Percentiles rank a stretch among this genome's conserved stretches.
Evolutionary conservation across 2,888 invertebrate species (phyloP).

Genomic region (Tiphia femorata): DNA sequence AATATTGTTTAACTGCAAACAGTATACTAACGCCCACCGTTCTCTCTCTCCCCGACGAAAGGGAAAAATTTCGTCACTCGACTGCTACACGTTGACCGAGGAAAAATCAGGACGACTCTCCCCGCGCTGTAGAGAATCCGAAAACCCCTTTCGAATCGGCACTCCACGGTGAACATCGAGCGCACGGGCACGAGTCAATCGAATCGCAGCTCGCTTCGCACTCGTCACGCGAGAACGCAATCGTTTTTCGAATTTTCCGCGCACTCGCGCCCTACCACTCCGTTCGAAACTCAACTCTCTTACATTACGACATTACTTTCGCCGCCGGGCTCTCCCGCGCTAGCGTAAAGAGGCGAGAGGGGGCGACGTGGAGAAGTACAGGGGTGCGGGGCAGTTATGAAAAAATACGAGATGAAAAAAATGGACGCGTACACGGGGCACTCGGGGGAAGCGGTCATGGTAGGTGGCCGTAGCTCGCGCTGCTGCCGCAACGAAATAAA

Average conservation of each 20-base stretch:
- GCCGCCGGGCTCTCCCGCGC: too few relatives aligned
- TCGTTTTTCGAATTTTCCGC: not conserved
- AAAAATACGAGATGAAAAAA: constrained; percentile 52
- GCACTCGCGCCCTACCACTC: not conserved
- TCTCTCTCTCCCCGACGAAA: constrained; percentile 26
- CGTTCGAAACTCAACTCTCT: too few relatives aligned
- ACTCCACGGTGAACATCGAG: too few relatives aligned
- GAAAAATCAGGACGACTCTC: not conserved
- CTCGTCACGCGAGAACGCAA: not conserved
- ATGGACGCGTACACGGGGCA: constrained; percentile 22
- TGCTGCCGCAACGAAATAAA: constrained; percentile 40
- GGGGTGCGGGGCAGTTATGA: constrained; percentile 42
- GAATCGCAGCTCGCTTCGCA: too few relatives aligned
- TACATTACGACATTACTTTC: constrained; percentile 15
- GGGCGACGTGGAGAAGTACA: too few relatives aligned
- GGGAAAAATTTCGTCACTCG: constrained; percentile 49
- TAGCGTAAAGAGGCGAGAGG: too few relatives aligned
- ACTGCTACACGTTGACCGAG: too few relatives aligned
- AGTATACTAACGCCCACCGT: constrained; percentile 54
- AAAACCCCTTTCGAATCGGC: too few relatives aligned
- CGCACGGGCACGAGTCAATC: too few relatives aligned
- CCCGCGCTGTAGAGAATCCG: too few relatives aligned
- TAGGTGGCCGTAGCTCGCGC: too few relatives aligned
- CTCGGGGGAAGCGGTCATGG: constrained; percentile 14
- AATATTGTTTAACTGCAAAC: constrained; percentile 68